Evolutionary conservation across 2,888 invertebrate genomes (phyloP), one percentile per base, ranked within the genome.

Genomic region (Arge pagana): DNA sequence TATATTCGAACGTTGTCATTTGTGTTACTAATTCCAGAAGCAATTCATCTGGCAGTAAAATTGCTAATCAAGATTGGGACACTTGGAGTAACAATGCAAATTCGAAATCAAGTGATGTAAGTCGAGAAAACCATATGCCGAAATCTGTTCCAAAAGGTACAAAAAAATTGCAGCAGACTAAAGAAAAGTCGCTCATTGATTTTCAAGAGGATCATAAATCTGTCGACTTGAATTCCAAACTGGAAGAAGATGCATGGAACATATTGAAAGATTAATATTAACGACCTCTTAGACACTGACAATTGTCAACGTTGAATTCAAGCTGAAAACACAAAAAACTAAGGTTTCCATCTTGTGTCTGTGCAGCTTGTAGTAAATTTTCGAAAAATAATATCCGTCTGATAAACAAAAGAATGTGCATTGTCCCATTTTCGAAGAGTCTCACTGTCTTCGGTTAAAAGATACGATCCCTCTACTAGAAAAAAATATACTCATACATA

Each of bases 201-300:
- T 72, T 71, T 30, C 70, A 71, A 37, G 60, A 63, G 16, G 68
- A 70, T 39, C 65, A 60, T 56, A 64, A 65, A 6, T 54, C 59
- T 30, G 64, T 66, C n/a, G 66, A 62, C 43, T 70, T 65, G 62
- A 68, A 73, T 55, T 66, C 69, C 0, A 73, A 75, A 59, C 55
- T 70, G 4, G 75, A 75, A 60, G 74, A 75, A 19, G 75, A 76
- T 54, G 75, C 73, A 16, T 74, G 74, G 75, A 71, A 74, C 53
- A 72, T 74, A 65, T 55, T 75, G 50, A 74, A 74, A 59, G 66
- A 72, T 68, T 76, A 70, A 70, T 57, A 45, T 48, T 30, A 30
- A 11, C 23, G 2, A 21, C 23, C 7, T n/a, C n/a, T n/a, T n/a
- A n/a, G n/a, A n/a, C n/a, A n/a, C n/a, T n/a, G n/a, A n/a, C n/a